Evolutionary conservation across 2,888 invertebrate genomes (phyloP).

Genomic region (Halocaridina rubra): DNA sequence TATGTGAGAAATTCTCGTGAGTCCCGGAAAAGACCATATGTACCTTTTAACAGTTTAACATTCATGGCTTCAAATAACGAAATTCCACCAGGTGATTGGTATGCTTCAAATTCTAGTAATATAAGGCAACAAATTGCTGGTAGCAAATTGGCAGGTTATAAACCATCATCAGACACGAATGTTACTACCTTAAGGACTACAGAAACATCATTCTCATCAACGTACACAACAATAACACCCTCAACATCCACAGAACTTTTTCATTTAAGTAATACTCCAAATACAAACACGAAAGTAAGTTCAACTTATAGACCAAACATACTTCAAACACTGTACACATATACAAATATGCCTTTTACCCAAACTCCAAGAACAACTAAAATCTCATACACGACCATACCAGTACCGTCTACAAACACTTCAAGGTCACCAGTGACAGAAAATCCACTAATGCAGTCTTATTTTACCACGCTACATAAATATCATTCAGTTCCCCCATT

Average conservation of each 20-base stretch:
- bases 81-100: conserved; percentile 8
- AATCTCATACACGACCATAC: too few relatives aligned
- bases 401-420: not conserved
- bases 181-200: not conserved
- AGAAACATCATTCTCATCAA: not conserved
- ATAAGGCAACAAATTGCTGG: conserved; percentile 28
- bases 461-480: too few relatives aligned
- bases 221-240: not conserved
- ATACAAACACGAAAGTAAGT: too few relatives aligned
- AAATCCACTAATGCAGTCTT: too few relatives aligned
- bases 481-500: too few relatives aligned
- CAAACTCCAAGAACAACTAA: too few relatives aligned
- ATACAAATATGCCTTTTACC: too few relatives aligned
- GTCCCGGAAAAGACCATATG: not conserved
- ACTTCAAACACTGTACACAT: too few relatives aligned
- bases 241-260: not conserved
- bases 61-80: conserved; percentile 1
- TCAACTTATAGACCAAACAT: too few relatives aligned
- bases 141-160: conserved; percentile 36
- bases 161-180: not conserved
- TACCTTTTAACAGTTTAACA: conserved; percentile 42
- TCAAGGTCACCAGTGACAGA: too few relatives aligned
- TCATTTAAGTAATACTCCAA: too few relatives aligned
- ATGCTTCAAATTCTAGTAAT: not conserved
- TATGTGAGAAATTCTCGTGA: not conserved